Evolutionary conservation across 2,888 invertebrate species (phyloP), one percentile per base, ranked within the genome.

Genomic region (Congeria kusceri): DNA sequence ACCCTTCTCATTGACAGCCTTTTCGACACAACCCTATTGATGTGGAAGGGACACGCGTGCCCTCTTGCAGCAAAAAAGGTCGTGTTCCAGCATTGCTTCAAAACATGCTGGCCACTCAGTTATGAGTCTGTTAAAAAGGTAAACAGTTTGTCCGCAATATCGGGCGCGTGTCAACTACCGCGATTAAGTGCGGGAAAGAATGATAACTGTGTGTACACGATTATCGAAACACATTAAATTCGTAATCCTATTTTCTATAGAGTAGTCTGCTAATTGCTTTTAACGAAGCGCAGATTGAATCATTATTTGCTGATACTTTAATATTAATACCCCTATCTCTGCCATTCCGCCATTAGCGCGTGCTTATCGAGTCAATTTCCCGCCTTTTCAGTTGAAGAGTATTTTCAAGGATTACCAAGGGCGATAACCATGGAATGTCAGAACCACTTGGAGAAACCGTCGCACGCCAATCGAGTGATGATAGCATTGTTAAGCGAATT

Each of bases 181-280:
- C 53, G 53, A 53, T 53, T 23, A 20, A 20, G 53, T 7, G 53
- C 53, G 53, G 3, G 53, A n/a, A 58, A 39, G 58, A 46, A n/a
- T 64, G 72, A 80, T 80, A 63, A 64, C 27, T 13, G 1, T 80
- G 62, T 80, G 75, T 80, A 72, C 62, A 61, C 29, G 57, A 66
- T 58, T 47, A 72, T 80, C 32, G 72, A 80, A 80, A 77, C 64
- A 61, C 76, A 73, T 77, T 80, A 72, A 62, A 58, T 64, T 49
- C 18, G 74, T 77, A 81, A 77, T 77, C 70, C 32, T 32, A 47
- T 53, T 63, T 71, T 20, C 68, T 39, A 27, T 39, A 32, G 57
- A 57, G 70, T 77, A 73, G 71, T 25, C 63, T 57, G 46, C 74
- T 81, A 81, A 81, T 81, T 81, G 81, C 77, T 68, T 81, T 81